Evolutionary conservation across 2,888 invertebrate genomes (phyloP).

Genomic region (Cephalotes varians): DNA sequence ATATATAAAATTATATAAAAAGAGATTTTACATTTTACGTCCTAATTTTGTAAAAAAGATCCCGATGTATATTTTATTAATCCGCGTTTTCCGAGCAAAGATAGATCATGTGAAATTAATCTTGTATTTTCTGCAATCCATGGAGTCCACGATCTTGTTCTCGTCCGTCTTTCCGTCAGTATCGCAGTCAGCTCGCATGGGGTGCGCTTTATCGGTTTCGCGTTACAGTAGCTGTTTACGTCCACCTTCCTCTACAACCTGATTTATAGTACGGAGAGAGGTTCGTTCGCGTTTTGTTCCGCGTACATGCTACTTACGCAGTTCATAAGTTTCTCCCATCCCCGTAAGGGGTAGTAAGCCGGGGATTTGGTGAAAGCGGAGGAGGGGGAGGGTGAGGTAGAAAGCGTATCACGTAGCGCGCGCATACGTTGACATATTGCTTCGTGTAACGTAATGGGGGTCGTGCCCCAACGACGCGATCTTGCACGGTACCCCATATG

Average conservation of each 20-base stretch:
- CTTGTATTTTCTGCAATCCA: not conserved
- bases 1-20: not conserved
- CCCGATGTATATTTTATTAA: not conserved
- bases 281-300: not conserved
- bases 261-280: slow-evolving; percentile 32
- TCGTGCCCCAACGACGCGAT: slow-evolving; percentile 5
- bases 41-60: not conserved
- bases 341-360: not conserved
- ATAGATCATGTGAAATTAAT: slow-evolving; percentile 1
- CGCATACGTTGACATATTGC: slow-evolving; percentile 33
- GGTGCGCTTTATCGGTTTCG: slow-evolving; percentile 43
- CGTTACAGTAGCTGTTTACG: slow-evolving; percentile 36
- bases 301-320: slow-evolving; percentile 41
- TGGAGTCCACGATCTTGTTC: slow-evolving; percentile 3
- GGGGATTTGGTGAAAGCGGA: not conserved
- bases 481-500: slow-evolving; percentile 25
- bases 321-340: slow-evolving; percentile 44
- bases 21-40: not conserved
- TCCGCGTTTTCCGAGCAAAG: not conserved
- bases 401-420: slow-evolving; percentile 32
- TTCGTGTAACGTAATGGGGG: slow-evolving; percentile 30
- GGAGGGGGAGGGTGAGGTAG: not conserved
- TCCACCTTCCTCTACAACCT: not conserved
- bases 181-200: not conserved
- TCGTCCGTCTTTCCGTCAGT: not conserved